Evolutionary conservation across 30 jellyfish, hydroid and myxozoan species (phyloP).

Genomic region (Sanderia malayensis): DNA sequence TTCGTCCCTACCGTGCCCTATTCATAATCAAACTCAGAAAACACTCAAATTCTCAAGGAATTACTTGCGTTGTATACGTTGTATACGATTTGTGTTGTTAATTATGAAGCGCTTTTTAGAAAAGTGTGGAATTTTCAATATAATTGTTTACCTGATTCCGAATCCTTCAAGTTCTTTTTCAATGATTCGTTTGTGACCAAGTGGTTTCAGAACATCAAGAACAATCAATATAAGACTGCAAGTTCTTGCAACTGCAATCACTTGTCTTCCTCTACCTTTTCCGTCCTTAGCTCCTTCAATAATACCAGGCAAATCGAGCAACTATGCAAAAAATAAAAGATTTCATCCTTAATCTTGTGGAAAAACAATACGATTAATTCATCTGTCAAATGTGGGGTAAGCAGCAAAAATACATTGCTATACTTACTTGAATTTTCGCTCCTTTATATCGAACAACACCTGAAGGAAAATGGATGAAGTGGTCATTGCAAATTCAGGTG

Average conservation of each 20-base stretch:
- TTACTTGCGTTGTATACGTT: no score
- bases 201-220: slow-evolving; percentile 97
- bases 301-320: slow-evolving; percentile 97
- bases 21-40: no score
- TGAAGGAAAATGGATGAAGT: slow-evolving; percentile 26
- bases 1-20: no score
- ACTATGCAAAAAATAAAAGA: slow-evolving; percentile 20
- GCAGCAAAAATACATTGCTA: no score
- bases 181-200: slow-evolving; percentile 81
- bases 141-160: slow-evolving; percentile 81
- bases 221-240: slow-evolving; percentile 92
- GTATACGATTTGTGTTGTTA: no score
- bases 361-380: no score
- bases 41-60: no score
- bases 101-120: no score
- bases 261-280: slow-evolving; percentile 98
- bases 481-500: no score
- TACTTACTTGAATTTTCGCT: slow-evolving; percentile 92
- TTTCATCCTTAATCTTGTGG: no score
- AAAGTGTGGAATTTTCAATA: no score
- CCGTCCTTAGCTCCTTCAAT: slow-evolving; percentile 99
- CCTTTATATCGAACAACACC: slow-evolving; percentile 98
- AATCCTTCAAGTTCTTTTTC: slow-evolving; percentile 99
- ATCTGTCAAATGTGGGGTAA: no score
- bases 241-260: slow-evolving; percentile 98